phyloP scores from a whole-genome alignment of 2,797 vertebrate species.

The Galaxias olidus region DNA sequence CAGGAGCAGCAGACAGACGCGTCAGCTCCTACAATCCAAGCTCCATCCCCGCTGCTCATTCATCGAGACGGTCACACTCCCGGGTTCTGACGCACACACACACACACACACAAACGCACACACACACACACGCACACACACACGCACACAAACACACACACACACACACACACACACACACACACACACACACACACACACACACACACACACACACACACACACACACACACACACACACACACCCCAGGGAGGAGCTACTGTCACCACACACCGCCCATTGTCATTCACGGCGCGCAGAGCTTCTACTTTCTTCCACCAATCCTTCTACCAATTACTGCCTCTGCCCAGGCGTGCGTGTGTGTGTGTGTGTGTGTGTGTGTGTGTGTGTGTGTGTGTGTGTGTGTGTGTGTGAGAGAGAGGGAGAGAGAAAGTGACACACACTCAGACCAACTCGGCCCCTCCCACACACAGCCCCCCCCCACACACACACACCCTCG shows the following conservation, averaged over 20 bases:
- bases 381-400: conserved; percentile 6
- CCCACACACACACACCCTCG: too few relatives aligned
- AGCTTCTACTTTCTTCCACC: conserved; percentile 1
- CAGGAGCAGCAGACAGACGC: too few relatives aligned
- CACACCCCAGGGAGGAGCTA: conserved; percentile 41
- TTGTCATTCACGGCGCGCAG: conserved; percentile 1
- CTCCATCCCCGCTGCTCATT: too few relatives aligned
- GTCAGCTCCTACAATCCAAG: too few relatives aligned
- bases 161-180: neutral
- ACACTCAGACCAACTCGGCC: too few relatives aligned
- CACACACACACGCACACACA: neutral
- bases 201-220: neutral
- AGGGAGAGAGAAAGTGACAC: too few relatives aligned
- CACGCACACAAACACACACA: neutral
- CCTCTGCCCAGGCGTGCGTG: neutral
- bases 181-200: neutral
- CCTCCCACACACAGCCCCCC: too few relatives aligned
- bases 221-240: conserved; percentile 35
- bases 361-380: conserved; percentile 15
- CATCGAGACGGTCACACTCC: too few relatives aligned
- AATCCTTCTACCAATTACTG: neutral
- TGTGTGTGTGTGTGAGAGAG: neutral
- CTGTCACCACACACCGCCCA: conserved; percentile 14
- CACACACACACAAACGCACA: neutral
- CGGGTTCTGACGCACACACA: too few relatives aligned